Base-by-base conservation (phyloP, 2,797 vertebrate species). In the Sebastes diaconus region DNA sequence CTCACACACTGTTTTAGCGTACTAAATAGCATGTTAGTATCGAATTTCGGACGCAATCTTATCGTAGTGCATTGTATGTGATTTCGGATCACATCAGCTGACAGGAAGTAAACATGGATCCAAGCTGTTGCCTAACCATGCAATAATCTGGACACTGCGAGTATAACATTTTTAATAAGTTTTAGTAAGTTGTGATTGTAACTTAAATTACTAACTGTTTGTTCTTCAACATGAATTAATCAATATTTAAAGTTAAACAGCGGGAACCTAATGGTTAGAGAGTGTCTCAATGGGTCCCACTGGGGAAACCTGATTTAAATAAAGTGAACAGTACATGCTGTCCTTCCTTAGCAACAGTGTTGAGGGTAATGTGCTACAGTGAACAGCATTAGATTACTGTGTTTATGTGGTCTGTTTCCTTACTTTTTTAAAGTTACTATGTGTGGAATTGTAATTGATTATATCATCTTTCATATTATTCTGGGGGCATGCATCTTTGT, bases 121-220 rank as follows among this genome's bases (percentile, higher is more conserved):
- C 8, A n/a, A 52, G 20, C 2, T n/a, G 50, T 52, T 52, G 46
- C 46, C 46, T 52, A 52, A 8, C 8, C 8, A 52, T 52, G 46
- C 42, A 46, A 52, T 66, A 69, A 72, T 64, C 13, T 68, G 27
- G 22, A 7, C 29, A 54, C 8, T 52, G 32, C 25, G 8, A 34
- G 59, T 72, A 25, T 65, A 5, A 67, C 20, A 22, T 27, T 52
- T 32, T n/a, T 68, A 46, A 71, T 8, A 12, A 29, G 29, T 58
- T 68, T 66, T 34, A 18, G 6, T 4, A 4, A 39, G 20, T 29
- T 75, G 6, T 39, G 52, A 50, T 20, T 64, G 24, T 55, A 79
- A 81, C n/a, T 50, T 32, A 54, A 77, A 68, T 69, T 20, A 52
- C 29, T 18, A 46, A 4, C 42, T 18, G 39, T 71, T 77, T 80